Evolutionary conservation across 1,140 invertebrate species (phyloP), one percentile per base, ranked within the genome.

Genomic region (Drosophila mojavensis): DNA sequence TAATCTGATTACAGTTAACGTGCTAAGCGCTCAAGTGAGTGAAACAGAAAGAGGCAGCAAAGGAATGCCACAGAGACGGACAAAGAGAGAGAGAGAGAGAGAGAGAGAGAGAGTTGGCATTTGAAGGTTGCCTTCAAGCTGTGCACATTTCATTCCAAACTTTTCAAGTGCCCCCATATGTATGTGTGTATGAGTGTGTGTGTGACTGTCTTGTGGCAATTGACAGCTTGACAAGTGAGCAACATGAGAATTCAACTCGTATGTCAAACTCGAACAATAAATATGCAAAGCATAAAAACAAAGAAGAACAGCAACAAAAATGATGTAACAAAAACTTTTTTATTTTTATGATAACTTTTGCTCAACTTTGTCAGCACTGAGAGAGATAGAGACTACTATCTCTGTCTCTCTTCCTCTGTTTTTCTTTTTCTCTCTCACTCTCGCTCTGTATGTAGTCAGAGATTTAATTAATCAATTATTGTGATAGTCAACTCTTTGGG

Each of bases 401-500:
- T 61, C 45, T 39, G 28, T 60, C n/a, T 56, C 39, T 39, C 62
- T 47, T 30, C 28, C 43, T 24, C 20, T 24, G 1, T 2, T 1
- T 24, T 1, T 24, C 20, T 24, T 0, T 24, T 2, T 24, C 20
- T 50, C 24, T 24, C 20, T 39, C 54, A 45, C 41, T 53, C 2
- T 55, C 28, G 63, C 60, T 45, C 26, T 67, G 58, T 61, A 72
- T 75, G 67, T 75, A 72, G 74, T 54, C 60, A 53, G 67, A 81
- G 78, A 84, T 89, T 89, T 89, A 89, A 90, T 89, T 84, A 89
- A 89, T 89, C 85, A 89, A 89, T 89, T 89, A 84, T 65, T 74
- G 72, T 67, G 80, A 89, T 90, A 90, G 78, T 55, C 78, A 78
- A 81, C 58, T 66, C 86, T 80, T 76, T 75, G 60, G 36, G 65